Base-by-base conservation (phyloP, 2,113 vertebrate species). In the Conger conger region DNA sequence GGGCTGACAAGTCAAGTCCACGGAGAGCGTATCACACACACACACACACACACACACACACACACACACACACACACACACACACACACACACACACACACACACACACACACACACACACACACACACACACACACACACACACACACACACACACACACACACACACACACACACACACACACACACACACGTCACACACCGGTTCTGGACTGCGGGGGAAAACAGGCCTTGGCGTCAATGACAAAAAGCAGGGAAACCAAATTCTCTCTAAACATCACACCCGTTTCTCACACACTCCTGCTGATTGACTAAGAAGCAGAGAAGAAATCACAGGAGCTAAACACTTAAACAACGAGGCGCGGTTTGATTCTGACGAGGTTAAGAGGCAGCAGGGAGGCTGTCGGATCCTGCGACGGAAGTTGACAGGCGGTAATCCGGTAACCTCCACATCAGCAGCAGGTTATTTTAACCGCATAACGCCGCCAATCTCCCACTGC, bases 371-470 rank as follows among this genome's bases (percentile, higher is more conserved):
- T 23, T 27, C 0, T 63, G 23, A 20, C 50, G 76, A 60, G 63
- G 38, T 3, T 16, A 45, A 80, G 54, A 81, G 60, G 79, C 2
- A 27, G 60, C n/a, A 79, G 30, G 73, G n/a, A 86, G 40, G 38
- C 82, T 54, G 80, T 80, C 53, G 90, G 50, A 30, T 85, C 76
- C 81, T 30, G 36, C 86, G 80, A 85, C 84, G 80, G 79, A 89
- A 90, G 45, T 81, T 35, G 80, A 68, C n/a, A 83, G 33, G 40
- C 40, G 87, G 79, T 79, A 86, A 91, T 86, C 18, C 80, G 54
- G 81, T 88, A 87, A 88, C 82, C 83, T 87, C 45, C 88, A 92
- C 86, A 88, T 87, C 57, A 85, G 54, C 36, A 50, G 54, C 83
- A n/a, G 45, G 78, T 80, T 81, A 63, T 80, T 45, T 84, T 76